Conservation (phyloP, 1,140 invertebrate species). For the Pogonomyrmex californicus region DNA sequence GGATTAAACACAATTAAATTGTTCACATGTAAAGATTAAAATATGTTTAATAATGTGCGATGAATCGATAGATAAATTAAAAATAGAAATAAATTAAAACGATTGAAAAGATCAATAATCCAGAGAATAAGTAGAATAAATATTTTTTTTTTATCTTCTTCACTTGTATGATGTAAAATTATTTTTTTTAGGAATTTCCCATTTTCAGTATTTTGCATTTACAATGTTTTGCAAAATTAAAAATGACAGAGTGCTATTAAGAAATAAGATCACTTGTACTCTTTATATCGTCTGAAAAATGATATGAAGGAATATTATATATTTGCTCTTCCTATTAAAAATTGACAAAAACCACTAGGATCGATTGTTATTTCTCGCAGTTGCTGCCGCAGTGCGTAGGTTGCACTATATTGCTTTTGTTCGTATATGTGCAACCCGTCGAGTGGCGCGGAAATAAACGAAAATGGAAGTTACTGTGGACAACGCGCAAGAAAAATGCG, state of each 20-base stretch:
- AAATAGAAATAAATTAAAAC: not conserved
- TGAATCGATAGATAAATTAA: not conserved
- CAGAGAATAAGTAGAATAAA: not conserved
- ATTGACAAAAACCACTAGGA: slow-evolving; percentile 1
- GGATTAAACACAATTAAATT: not conserved
- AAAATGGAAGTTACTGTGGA: slow-evolving; percentile 56
- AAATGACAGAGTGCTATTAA: not conserved
- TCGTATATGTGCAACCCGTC: slow-evolving; percentile 29
- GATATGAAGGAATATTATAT: not conserved
- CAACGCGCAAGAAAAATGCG: slow-evolving; percentile 53
- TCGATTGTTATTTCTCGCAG: slow-evolving; percentile 35
- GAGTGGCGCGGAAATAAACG: slow-evolving; percentile 50
- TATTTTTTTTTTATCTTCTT: not conserved
- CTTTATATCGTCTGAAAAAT: not conserved
- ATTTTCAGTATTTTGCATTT: not conserved
- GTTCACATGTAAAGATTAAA: not conserved
- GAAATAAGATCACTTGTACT: not conserved
- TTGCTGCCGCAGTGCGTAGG: slow-evolving; percentile 59
- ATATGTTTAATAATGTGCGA: not conserved
- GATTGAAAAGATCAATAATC: not conserved
- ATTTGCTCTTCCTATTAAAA: slow-evolving; percentile 4
- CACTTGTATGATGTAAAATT: not conserved
- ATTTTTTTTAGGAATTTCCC: not conserved
- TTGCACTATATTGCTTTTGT: slow-evolving; percentile 48
- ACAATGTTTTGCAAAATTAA: not conserved